Conservation (phyloP, 2,888 invertebrate genomes). For the Gonocerus acuteangulatus region DNA sequence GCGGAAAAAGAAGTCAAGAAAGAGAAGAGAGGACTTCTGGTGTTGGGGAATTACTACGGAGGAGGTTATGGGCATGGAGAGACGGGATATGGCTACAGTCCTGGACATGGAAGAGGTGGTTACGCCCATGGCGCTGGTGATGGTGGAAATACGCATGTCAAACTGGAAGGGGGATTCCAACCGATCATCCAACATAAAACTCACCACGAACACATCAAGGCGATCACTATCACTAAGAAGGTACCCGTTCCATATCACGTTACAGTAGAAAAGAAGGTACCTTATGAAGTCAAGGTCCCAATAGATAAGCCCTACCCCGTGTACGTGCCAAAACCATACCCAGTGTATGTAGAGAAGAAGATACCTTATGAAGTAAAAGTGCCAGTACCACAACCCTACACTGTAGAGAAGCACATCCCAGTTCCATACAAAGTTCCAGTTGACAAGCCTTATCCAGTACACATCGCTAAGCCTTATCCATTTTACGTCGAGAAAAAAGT, state of each 20-base stretch:
- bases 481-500: constrained; percentile 66
- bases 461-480: constrained; percentile 70
- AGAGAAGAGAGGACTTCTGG: constrained; percentile 38
- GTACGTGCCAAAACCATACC: constrained; percentile 66
- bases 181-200: constrained; percentile 39
- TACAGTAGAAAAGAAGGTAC: constrained; percentile 48
- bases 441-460: constrained; percentile 46
- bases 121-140: background rate
- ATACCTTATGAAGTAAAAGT: constrained; percentile 59
- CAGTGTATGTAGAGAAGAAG: constrained; percentile 50
- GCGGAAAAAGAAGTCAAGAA: background rate
- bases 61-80: background rate
- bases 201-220: constrained; percentile 57
- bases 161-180: constrained; percentile 32
- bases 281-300: constrained; percentile 61
- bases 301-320: constrained; percentile 53
- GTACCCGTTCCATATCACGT: constrained; percentile 68
- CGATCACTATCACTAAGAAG: constrained; percentile 62
- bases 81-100: too few species aligned
- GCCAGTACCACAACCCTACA: constrained; percentile 46
- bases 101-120: background rate
- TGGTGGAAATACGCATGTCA: constrained; percentile 10
- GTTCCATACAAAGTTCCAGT: constrained; percentile 62
- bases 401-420: constrained; percentile 46
- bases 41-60: constrained; percentile 34